Percentiles rank a stretch among this genome's conserved stretches.
Evolutionary conservation across 2,888 invertebrate species (phyloP).

Genomic region (Machimus rusticus): DNA sequence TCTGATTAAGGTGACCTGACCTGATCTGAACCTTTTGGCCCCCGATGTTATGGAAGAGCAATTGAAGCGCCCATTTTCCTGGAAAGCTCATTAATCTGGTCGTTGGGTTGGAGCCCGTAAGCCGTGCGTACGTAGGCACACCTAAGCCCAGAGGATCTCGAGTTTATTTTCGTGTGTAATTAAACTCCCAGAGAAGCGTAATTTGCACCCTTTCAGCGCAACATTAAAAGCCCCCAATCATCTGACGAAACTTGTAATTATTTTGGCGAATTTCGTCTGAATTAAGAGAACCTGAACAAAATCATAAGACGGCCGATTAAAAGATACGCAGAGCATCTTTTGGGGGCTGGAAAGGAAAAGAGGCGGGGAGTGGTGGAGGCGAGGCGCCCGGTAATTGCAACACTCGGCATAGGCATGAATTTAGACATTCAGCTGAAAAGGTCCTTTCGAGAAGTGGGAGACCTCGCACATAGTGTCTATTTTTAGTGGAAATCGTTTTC

Average conservation of each 20-base stretch:
- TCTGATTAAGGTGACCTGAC: not conserved
- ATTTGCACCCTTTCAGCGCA: not conserved
- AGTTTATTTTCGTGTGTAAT: constrained; percentile 3
- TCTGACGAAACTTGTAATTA: not conserved
- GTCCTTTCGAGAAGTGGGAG: not conserved
- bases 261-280: not conserved
- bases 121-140: not conserved
- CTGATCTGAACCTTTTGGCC: not conserved
- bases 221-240: not conserved
- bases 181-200: not conserved
- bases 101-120: not conserved
- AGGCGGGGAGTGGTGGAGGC: not conserved
- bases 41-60: not conserved
- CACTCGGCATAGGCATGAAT: constrained; percentile 1
- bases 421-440: constrained; percentile 19
- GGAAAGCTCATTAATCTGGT: constrained; percentile 3
- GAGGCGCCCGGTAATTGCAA: constrained; percentile 7
- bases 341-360: not conserved
- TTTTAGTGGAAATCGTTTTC: constrained; percentile 15
- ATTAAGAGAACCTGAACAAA: not conserved
- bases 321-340: not conserved
- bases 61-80: not conserved
- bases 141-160: not conserved
- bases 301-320: not conserved
- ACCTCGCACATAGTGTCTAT: not conserved